Evolutionary conservation across 2,888 invertebrate species (phyloP).

Genomic region (Aquatica leii): DNA sequence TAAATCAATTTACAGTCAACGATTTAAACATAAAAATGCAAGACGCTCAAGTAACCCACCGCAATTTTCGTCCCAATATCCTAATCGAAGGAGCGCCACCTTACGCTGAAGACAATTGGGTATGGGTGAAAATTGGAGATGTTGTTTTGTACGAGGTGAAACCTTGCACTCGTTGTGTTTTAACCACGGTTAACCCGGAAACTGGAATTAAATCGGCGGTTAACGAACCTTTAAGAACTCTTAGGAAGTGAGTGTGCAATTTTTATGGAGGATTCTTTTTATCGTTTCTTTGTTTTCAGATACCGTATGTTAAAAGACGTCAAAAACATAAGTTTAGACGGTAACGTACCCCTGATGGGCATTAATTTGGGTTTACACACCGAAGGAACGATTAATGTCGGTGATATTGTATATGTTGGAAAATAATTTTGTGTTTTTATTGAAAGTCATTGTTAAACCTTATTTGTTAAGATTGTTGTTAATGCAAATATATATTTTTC

Average conservation of each 20-base stretch:
- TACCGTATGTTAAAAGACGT: constrained; percentile 59
- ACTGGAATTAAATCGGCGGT: constrained; percentile 59
- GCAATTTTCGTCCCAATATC: constrained; percentile 68
- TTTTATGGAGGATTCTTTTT: not conserved
- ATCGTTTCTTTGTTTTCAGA: constrained; percentile 49
- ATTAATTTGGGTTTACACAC: constrained; percentile 62
- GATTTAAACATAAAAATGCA: constrained; percentile 62
- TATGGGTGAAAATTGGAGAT: constrained; percentile 66
- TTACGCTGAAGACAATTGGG: constrained; percentile 66
- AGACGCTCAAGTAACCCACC: constrained; percentile 55
- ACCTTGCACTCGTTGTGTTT: constrained; percentile 64
- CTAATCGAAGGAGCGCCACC: constrained; percentile 61
- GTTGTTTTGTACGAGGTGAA: constrained; percentile 63
- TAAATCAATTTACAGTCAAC: constrained; percentile 63
- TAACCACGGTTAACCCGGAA: constrained; percentile 61
- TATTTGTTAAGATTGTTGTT: too few species aligned
- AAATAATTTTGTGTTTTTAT: constrained; percentile 17
- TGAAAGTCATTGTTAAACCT: too few species aligned
- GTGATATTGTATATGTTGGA: constrained; percentile 63
- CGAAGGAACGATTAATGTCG: constrained; percentile 60
- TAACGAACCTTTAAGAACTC: constrained; percentile 64
- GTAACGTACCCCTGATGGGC: constrained; percentile 61
- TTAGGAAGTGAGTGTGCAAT: constrained; percentile 60
- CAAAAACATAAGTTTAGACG: constrained; percentile 38
- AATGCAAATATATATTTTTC: too few species aligned